Percentiles rank a stretch among this genome's conserved stretches.
Conservation (phyloP, 1,140 invertebrate species). For the Drosophila mayri region DNA sequence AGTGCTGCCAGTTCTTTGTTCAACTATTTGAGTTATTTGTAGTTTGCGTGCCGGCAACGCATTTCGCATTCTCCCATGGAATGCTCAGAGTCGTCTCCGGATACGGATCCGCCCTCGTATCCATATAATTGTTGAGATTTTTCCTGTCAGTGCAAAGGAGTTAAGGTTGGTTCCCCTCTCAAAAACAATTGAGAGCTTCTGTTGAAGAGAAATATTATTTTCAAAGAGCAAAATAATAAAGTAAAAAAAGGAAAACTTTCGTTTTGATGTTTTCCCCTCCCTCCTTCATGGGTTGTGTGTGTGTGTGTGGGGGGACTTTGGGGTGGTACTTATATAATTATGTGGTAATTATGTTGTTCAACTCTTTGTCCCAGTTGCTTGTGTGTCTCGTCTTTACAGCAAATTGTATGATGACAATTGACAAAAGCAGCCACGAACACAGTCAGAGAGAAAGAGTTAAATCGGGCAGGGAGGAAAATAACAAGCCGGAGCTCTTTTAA, state of each 20-base stretch:
- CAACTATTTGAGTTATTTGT: constrained; percentile 64
- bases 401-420: constrained; percentile 51
- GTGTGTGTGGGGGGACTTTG: background rate
- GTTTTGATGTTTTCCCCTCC: constrained; percentile 42
- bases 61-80: constrained; percentile 56
- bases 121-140: constrained; percentile 42
- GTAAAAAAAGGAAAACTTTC: constrained; percentile 47
- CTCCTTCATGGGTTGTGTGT: constrained; percentile 1
- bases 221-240: constrained; percentile 2
- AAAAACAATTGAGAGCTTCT: constrained; percentile 7
- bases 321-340: constrained; percentile 67
- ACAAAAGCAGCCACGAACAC: constrained; percentile 9
- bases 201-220: constrained; percentile 16
- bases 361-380: constrained; percentile 62
- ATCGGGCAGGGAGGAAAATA: background rate
- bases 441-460: background rate
- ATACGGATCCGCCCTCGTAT: constrained; percentile 18
- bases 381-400: constrained; percentile 17
- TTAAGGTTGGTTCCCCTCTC: background rate
- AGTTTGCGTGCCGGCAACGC: constrained; percentile 63
- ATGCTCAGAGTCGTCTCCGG: constrained; percentile 24
- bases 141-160: constrained; percentile 6
- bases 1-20: constrained; percentile 28
- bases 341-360: constrained; percentile 70
- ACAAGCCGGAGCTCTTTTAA: constrained; percentile 58